Evolutionary conservation across 2,113 vertebrate genomes (phyloP).

Genomic region (Osmerus eperlanus): DNA sequence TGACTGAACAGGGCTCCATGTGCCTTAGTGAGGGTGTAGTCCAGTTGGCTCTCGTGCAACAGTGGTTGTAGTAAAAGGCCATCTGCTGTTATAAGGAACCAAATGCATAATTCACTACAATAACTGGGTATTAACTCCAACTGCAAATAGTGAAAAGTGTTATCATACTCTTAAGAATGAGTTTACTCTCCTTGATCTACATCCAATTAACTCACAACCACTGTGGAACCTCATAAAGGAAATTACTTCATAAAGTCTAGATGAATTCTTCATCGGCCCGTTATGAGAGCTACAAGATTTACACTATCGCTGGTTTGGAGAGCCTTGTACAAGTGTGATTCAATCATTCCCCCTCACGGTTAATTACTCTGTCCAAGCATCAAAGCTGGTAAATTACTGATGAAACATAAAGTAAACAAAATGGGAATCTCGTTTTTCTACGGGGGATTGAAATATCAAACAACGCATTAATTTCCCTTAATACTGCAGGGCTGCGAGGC

Average conservation of each 20-base stretch:
- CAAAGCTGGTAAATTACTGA: constrained; percentile 7
- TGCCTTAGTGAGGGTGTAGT: background rate
- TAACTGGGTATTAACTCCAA: no score
- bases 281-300: no score
- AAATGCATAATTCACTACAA: no score
- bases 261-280: no score
- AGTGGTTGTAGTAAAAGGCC: background rate
- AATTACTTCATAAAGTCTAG: no score
- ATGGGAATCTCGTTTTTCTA: background rate
- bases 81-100: no score
- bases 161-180: no score
- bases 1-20: background rate
- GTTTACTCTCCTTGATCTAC: no score
- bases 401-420: constrained; percentile 12
- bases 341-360: background rate
- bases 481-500: background rate
- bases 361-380: background rate
- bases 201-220: no score
- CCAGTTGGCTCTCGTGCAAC: background rate
- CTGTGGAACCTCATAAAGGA: no score
- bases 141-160: no score
- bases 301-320: no score
- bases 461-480: background rate
- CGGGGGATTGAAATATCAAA: constrained; percentile 1
- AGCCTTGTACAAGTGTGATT: background rate